A percentile compares a stretch with the other conserved stretches of the same genome.
Evolutionary conservation across 2,797 vertebrate genomes (phyloP).

Genomic region (Megalops cyprinoides): DNA sequence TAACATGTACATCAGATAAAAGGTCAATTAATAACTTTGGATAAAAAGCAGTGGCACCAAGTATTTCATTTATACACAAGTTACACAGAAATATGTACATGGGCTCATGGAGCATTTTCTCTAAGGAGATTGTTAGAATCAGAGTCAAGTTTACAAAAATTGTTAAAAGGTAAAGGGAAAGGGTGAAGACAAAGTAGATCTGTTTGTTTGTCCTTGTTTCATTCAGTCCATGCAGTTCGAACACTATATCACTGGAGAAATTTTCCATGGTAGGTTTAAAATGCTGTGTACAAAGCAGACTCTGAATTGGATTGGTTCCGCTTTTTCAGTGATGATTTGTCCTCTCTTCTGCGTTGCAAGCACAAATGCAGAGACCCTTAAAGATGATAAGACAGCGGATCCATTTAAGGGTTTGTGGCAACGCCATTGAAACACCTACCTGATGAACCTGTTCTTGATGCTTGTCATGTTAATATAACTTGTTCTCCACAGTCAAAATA

Average conservation of each 20-base stretch:
- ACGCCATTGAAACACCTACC: no score
- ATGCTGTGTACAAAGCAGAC: not conserved
- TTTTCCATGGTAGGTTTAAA: constrained; percentile 50
- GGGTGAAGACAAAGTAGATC: constrained; percentile 54
- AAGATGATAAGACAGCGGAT: no score
- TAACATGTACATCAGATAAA: constrained; percentile 43
- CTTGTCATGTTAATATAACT: no score
- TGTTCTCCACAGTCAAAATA: not conserved
- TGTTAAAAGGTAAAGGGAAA: constrained; percentile 59
- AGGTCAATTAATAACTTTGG: constrained; percentile 62
- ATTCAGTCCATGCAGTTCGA: constrained; percentile 63
- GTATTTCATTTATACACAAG: constrained; percentile 60
- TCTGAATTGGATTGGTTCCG: no score
- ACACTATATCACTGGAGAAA: constrained; percentile 42
- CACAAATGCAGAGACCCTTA: no score
- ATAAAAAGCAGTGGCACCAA: constrained; percentile 61
- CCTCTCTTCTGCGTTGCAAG: no score
- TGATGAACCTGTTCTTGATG: no score
- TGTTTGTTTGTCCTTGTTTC: constrained; percentile 47
- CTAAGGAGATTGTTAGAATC: constrained; percentile 48
- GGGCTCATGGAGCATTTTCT: constrained; percentile 60
- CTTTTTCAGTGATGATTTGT: no score
- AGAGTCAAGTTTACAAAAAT: constrained; percentile 61
- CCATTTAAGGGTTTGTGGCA: no score
- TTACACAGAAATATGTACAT: constrained; percentile 66